Evolutionary conservation across 2,888 invertebrate species (phyloP).

Genomic region (Amblyteles armatorius): DNA sequence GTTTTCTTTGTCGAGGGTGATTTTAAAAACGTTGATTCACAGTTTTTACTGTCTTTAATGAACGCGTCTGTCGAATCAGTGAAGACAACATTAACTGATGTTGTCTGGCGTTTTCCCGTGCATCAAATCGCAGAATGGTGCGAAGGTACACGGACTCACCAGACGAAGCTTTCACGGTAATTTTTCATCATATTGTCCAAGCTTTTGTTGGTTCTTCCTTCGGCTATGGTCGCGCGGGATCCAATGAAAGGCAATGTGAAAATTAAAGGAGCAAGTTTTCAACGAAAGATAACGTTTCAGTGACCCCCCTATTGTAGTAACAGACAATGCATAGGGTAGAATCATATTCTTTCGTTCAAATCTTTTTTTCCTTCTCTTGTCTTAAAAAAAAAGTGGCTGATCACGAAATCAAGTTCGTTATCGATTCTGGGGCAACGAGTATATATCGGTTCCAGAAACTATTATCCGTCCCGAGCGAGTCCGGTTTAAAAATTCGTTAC

Average conservation of each 20-base stretch:
- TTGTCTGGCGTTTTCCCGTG: background rate
- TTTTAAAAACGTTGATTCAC: background rate
- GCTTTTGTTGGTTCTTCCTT: background rate
- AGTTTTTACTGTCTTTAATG: background rate
- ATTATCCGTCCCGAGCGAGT: background rate
- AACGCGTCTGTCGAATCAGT: background rate
- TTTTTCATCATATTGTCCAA: background rate
- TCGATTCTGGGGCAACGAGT: no score
- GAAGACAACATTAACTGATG: background rate
- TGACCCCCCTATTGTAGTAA: no score
- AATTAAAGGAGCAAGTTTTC: no score
- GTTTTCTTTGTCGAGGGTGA: background rate
- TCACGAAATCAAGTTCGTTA: background rate
- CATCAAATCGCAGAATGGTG: background rate
- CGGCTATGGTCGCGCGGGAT: no score
- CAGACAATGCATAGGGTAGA: no score
- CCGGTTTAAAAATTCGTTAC: background rate
- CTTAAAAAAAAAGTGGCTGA: background rate
- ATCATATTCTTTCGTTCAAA: background rate
- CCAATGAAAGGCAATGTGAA: no score
- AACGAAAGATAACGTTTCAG: no score
- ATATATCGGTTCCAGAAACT: background rate
- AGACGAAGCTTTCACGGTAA: background rate
- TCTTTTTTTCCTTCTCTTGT: background rate
- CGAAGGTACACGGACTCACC: background rate